Evolutionary conservation across 35 echinoderm and acorn worm genomes (phyloP).

Genomic region (Apostichopus parvimensis): DNA sequence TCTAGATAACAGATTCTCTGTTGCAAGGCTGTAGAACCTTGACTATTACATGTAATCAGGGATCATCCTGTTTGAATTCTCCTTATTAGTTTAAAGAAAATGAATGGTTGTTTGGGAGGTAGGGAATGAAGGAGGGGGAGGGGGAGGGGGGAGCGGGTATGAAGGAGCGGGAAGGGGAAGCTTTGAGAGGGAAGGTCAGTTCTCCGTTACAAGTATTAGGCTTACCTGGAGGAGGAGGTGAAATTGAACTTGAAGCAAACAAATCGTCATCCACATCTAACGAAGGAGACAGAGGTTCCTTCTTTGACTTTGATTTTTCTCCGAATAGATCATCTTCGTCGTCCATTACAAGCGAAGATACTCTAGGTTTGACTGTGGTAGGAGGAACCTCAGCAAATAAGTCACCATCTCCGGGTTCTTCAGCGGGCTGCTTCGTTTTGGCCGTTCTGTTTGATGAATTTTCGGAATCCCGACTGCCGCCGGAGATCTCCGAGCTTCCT

Average conservation of each 20-base stretch:
- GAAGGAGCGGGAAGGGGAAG: too few species aligned
- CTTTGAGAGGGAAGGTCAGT: too few species aligned
- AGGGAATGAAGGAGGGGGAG: too few species aligned
- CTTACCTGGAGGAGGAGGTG: constrained; percentile 39
- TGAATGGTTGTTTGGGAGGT: too few species aligned
- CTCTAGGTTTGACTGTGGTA: constrained; percentile 7
- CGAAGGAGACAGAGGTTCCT: background rate
- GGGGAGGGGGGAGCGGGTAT: too few species aligned
- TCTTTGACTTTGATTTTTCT: constrained; percentile 15
- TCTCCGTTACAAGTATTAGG: too few species aligned
- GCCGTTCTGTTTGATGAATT: background rate
- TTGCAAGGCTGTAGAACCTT: too few species aligned
- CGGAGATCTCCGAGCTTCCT: background rate
- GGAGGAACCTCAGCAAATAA: constrained; percentile 16
- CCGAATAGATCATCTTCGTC: constrained; percentile 69
- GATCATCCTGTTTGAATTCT: too few species aligned
- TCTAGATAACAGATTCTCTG: too few species aligned
- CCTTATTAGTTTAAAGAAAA: too few species aligned
- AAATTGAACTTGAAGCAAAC: constrained; percentile 60
- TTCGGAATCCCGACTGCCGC: background rate
- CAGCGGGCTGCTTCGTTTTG: too few species aligned
- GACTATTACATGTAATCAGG: too few species aligned
- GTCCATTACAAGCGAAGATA: background rate
- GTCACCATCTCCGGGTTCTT: background rate
- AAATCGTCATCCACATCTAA: constrained; percentile 67